Percentiles rank a stretch among this genome's conserved stretches.
These are phyloP conservation scores for Acrocephalus kingi DNA, from an alignment of 2,113 vertebrate genomes.

Conservation along the genomic window DNA sequence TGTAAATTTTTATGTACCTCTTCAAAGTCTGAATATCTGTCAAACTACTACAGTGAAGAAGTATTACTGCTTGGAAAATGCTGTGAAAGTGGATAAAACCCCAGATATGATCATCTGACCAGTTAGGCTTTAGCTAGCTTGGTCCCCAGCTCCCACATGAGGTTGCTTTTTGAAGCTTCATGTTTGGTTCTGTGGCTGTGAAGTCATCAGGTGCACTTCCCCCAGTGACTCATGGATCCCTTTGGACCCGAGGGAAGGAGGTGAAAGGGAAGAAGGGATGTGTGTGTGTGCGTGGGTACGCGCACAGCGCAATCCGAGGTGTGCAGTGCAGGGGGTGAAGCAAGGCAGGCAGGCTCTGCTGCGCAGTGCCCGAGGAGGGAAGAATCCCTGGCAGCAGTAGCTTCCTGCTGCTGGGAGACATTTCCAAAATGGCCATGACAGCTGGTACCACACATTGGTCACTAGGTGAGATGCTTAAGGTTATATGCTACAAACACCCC, in stretches of 20 bases:
- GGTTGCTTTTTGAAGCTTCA: neutral
- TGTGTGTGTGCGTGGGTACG: neutral
- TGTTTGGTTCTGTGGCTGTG: neutral
- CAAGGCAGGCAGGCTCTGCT: neutral
- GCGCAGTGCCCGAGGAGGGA: neutral
- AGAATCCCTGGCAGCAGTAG: neutral
- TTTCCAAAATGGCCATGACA: neutral
- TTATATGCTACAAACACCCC: neutral
- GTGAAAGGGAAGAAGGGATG: constrained; percentile 12
- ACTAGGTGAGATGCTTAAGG: neutral
- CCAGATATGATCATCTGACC: neutral
- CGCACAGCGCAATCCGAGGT: neutral
- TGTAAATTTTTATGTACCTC: neutral
- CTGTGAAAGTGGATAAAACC: neutral
- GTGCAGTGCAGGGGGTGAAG: neutral
- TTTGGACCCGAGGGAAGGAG: neutral
- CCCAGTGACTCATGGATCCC: neutral
- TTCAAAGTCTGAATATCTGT: neutral
- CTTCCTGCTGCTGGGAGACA: accelerated
- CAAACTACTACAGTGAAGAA: neutral
- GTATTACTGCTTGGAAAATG: neutral
- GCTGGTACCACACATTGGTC: neutral
- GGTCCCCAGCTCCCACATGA: neutral
- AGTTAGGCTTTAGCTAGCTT: neutral
- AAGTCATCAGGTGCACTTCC: neutral